Conservation (phyloP, 2,797 vertebrate genomes). For the Protosalanx chinensis region DNA sequence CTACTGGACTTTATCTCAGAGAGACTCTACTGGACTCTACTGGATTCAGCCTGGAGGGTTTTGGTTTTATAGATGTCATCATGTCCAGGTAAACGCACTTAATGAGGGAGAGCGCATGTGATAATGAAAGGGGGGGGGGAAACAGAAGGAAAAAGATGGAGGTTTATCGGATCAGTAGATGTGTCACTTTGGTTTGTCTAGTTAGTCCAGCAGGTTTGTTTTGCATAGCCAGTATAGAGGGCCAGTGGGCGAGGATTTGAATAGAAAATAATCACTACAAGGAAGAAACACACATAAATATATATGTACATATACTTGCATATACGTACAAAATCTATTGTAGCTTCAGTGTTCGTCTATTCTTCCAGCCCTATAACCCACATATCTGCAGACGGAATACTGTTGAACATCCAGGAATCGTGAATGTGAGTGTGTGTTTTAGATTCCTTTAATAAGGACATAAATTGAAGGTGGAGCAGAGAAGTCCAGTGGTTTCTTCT, state of each 20-base stretch:
- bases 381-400: neutral
- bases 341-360: neutral
- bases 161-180: neutral
- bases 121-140: neutral
- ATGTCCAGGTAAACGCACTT: conserved; percentile 5
- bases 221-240: conserved; percentile 16
- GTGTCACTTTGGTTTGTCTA: conserved; percentile 10
- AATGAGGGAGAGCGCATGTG: neutral
- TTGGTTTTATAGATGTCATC: neutral
- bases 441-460: neutral
- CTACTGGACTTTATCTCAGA: no score
- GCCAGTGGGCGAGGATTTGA: conserved; percentile 16
- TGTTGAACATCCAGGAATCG: neutral
- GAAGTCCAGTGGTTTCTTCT: no score
- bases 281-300: neutral
- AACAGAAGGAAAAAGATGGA: neutral
- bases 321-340: neutral
- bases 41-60: neutral
- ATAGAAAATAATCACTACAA: conserved; percentile 14
- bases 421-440: neutral
- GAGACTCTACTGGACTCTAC: neutral
- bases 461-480: no score
- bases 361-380: no score
- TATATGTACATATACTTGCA: neutral
- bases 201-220: conserved; percentile 5